Conservation (phyloP, 2,797 vertebrate genomes). For the Microctenopoma stevenorrisi region DNA sequence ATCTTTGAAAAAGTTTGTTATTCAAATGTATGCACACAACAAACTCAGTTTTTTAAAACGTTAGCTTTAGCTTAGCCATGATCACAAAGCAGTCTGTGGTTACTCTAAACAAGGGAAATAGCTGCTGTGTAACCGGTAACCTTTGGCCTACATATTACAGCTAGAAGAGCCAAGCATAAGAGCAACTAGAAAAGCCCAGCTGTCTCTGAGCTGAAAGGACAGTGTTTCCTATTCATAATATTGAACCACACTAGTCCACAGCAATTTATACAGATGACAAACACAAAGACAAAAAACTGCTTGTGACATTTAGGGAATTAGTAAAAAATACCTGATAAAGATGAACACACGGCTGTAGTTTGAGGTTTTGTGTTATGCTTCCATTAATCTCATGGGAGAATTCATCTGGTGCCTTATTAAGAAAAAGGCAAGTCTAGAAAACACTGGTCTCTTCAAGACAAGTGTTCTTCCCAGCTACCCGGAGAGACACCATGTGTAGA, state of each 20-base stretch:
- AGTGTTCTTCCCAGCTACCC: constrained; percentile 37
- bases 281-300: neutral
- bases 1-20: neutral
- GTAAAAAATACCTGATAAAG: constrained; percentile 69
- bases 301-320: constrained; percentile 16
- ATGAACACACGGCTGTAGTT: constrained; percentile 43
- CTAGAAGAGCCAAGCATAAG: constrained; percentile 34
- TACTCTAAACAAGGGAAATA: constrained; percentile 61
- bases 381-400: constrained; percentile 47
- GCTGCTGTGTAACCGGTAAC: constrained; percentile 66
- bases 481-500: constrained; percentile 61
- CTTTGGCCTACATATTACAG: constrained; percentile 83
- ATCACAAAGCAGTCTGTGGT: constrained; percentile 22
- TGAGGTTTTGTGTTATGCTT: constrained; percentile 47
- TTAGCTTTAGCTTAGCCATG: constrained; percentile 1
- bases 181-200: constrained; percentile 26
- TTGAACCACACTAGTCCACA: constrained; percentile 1
- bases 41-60: neutral
- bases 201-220: constrained; percentile 4
- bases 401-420: constrained; percentile 43
- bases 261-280: neutral
- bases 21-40: constrained; percentile 12
- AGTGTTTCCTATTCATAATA: neutral
- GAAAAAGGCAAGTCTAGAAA: constrained; percentile 31
- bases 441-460: constrained; percentile 2